Evolutionary conservation across 2,113 vertebrate genomes (phyloP), one percentile per base, ranked within the genome.

Genomic region (Isichthys henryi): DNA sequence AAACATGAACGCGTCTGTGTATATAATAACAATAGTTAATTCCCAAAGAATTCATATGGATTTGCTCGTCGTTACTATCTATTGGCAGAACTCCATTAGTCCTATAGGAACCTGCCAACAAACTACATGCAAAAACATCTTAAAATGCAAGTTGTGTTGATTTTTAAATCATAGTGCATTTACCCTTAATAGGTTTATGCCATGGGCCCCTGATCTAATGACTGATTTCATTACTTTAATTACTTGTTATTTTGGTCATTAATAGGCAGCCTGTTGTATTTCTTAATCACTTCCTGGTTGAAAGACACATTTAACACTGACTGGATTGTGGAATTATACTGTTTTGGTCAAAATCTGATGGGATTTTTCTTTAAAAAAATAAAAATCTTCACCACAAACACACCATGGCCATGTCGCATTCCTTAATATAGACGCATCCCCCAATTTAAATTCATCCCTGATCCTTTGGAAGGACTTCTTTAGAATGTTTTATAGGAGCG

Each of bases 81-180:
- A 39, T 77, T 0, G 4, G 10, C 31, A 39, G 31, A 17, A 17
- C 15, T 49, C 83, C 46, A 50, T 86, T 86, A 85, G 10, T n/a
- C 83, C 83, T 85, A 4, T 50, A 50, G 48, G n/a, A 49, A 48
- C 0, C 48, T 48, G 83, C 6, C 48, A 50, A n/a, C 48, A 48
- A 86, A 31, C 48, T 49, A 86, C n/a, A 50, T 86, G 48, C 83
- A 86, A 50, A 49, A 86, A 86, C 83, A 15, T 86, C 83, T 50
- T 85, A 85, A 13, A 48, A 48, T 85, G 48, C 83, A 31, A 2
- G 23, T 84, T 85, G 23, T 48, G 9, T n/a, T 50, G 23, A 48
- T 27, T 86, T 86, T 49, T 50, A 80, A 49, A 50, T 86, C 23
- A 49, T 15, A 13, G 0, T 27, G n/a, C 45, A 86, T 49, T 86